Conservation (phyloP, 2,113 vertebrate genomes). For the Falcunculus frontatus region DNA sequence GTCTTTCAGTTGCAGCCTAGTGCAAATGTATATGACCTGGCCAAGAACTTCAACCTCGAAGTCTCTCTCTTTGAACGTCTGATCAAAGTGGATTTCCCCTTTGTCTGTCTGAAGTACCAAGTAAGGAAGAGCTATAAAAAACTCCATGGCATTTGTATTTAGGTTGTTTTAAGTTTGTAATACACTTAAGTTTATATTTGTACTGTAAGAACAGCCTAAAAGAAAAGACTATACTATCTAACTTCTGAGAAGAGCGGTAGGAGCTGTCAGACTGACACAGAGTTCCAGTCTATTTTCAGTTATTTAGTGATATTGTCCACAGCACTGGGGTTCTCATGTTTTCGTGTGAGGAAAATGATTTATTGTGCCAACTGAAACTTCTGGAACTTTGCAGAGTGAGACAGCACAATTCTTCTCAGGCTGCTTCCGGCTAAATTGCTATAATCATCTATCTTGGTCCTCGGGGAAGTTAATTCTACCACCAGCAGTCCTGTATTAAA, state of each 20-base stretch:
- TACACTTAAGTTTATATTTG: neutral
- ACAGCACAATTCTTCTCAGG: neutral
- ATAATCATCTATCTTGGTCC: neutral
- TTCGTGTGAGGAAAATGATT: neutral
- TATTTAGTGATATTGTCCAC: neutral
- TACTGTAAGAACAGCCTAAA: neutral
- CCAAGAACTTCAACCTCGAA: slow-evolving; percentile 90
- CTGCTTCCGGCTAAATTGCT: neutral
- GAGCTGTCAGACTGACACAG: neutral
- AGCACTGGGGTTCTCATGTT: neutral
- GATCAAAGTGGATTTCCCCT: slow-evolving; percentile 84
- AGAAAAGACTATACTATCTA: neutral
- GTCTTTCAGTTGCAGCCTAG: slow-evolving; percentile 84
- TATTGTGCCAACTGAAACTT: neutral
- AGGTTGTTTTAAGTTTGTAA: neutral
- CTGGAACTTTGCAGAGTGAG: neutral
- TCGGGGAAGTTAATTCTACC: neutral
- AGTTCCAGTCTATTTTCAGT: neutral
- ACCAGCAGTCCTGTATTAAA: neutral
- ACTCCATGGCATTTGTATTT: neutral
- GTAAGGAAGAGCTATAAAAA: slow-evolving; percentile 65
- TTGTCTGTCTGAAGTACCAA: slow-evolving; percentile 89
- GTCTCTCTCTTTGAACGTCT: slow-evolving; percentile 95
- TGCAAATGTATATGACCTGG: slow-evolving; percentile 90
- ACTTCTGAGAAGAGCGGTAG: neutral